phyloP scores from a whole-genome alignment of 2,888 invertebrate species.

The Oligia latruncula region DNA sequence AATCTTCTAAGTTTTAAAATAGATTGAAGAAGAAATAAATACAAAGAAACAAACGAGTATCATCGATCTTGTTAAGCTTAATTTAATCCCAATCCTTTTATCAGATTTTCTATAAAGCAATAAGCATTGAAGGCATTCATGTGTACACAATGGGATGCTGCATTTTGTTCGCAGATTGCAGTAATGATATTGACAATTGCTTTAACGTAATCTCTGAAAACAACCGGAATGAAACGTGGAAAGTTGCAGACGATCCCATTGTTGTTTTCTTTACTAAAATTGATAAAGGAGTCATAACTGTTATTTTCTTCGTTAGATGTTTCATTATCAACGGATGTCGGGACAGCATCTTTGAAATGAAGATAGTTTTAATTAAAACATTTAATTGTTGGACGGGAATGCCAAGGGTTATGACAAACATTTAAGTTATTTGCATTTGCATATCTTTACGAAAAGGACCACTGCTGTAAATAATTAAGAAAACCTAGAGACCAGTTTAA shows the following conservation, averaged over 20 bases:
- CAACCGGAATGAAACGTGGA: conserved; percentile 19
- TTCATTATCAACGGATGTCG: conserved; percentile 5
- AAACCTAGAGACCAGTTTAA: not conserved
- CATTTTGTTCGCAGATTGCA: conserved; percentile 23
- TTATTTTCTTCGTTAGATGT: conserved; percentile 5
- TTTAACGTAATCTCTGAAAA: conserved; percentile 14
- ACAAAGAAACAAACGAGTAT: not conserved
- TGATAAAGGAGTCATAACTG: not conserved
- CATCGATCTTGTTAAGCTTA: conserved; percentile 10
- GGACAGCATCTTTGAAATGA: not conserved
- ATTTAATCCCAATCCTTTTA: conserved; percentile 34
- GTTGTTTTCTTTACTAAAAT: conserved; percentile 14
- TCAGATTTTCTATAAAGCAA: conserved; percentile 30
- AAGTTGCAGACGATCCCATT: conserved; percentile 18
- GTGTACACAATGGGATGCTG: conserved; percentile 25
- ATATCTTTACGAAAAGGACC: not conserved
- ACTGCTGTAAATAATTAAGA: not conserved
- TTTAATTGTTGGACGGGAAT: not conserved
- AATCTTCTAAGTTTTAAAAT: not conserved
- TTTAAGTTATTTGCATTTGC: not conserved
- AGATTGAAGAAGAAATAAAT: not conserved
- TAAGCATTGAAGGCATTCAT: conserved; percentile 25
- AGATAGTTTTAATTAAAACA: conserved; percentile 3
- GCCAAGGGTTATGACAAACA: not conserved
- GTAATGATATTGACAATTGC: conserved; percentile 37